Conservation (phyloP, 2,113 vertebrate species). For the Anguilla japonica region DNA sequence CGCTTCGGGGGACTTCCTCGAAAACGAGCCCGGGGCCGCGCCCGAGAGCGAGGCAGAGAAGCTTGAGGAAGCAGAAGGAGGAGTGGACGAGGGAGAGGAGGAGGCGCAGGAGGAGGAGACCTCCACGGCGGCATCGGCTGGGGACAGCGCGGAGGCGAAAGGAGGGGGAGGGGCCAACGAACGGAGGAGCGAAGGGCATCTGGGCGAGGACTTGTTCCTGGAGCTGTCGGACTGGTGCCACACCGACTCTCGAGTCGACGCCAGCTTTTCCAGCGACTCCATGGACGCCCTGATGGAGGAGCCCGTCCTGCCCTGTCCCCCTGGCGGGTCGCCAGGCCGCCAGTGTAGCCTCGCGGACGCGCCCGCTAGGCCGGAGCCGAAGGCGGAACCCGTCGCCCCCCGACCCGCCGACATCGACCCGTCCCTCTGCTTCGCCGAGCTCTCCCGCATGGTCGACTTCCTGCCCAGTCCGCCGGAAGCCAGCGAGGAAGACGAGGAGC, state of each 20-base stretch:
- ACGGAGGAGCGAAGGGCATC: constrained; percentile 38
- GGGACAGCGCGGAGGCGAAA: constrained; percentile 15
- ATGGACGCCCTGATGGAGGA: constrained; percentile 85
- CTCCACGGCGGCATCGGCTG: constrained; percentile 57
- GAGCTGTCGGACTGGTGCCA: constrained; percentile 80
- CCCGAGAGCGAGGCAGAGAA: constrained; percentile 55
- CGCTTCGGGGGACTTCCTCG: constrained; percentile 47
- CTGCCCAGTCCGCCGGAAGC: constrained; percentile 56
- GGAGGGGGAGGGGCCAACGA: constrained; percentile 35
- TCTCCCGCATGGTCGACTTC: constrained; percentile 60
- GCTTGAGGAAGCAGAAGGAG: constrained; percentile 53
- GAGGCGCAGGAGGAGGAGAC: constrained; percentile 62
- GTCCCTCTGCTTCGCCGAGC: constrained; percentile 73
- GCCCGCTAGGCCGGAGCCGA: constrained; percentile 26
- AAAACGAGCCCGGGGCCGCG: constrained; percentile 48
- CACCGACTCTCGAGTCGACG: constrained; percentile 74
- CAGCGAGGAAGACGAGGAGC: constrained; percentile 54
- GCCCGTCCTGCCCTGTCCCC: constrained; percentile 49
- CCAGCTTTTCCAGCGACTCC: constrained; percentile 89
- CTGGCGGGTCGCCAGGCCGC: constrained; percentile 66
- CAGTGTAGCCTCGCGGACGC: constrained; percentile 67
- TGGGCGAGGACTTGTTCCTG: constrained; percentile 58
- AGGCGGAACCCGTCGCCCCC: constrained; percentile 22
- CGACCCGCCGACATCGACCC: constrained; percentile 58
- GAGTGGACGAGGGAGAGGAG: constrained; percentile 55